Evolutionary conservation across 2,888 invertebrate species (phyloP), one percentile per base, ranked within the genome.

Genomic region (Nezara viridula): DNA sequence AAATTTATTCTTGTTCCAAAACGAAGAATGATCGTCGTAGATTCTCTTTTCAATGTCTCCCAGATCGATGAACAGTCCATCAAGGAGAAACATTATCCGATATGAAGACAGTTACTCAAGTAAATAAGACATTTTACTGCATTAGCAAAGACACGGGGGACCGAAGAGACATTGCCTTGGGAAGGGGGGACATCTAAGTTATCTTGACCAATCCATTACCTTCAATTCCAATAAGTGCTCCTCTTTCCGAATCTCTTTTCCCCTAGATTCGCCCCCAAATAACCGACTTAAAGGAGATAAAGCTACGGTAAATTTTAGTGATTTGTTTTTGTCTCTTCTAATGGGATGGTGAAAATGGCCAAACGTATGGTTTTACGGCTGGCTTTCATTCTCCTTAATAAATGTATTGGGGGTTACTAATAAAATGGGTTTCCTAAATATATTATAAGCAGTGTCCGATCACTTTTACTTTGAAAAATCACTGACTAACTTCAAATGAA

Each of bases 161-260:
- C 10, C n/a, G 44, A 10, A 44, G 44, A 44, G 81, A 47, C 81
- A 81, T 81, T 40, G 81, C 81, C 7, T 10, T n/a, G 77, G 40
- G 24, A 24, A 24, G 40, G 27, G 9, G n/a, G 44, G 81, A 81
- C 81, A 81, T 81, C 81, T 81, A 81, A 44, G 44, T 47, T 81
- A 81, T 81, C 81, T 81, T 47, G 81, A 81, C 81, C 81, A 81
- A 81, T 81, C 81, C 81, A 81, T 81, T 81, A 81, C 81, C 44
- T 81, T 81, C 81, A 81, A 81, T 81, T 81, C 81, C 81, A 47
- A 81, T 81, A 81, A 81, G 81, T 81, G 81, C 81, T 81, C 81
- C 44, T 81, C 81, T 44, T 81, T 47, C 44, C 44, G 81, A 47
- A 44, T 81, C 81, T n/a, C 81, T 81, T 44, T 81, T 44, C 81